Evolutionary conservation across 2,113 vertebrate species (phyloP).

Genomic region (Burhinus bistriatus): DNA sequence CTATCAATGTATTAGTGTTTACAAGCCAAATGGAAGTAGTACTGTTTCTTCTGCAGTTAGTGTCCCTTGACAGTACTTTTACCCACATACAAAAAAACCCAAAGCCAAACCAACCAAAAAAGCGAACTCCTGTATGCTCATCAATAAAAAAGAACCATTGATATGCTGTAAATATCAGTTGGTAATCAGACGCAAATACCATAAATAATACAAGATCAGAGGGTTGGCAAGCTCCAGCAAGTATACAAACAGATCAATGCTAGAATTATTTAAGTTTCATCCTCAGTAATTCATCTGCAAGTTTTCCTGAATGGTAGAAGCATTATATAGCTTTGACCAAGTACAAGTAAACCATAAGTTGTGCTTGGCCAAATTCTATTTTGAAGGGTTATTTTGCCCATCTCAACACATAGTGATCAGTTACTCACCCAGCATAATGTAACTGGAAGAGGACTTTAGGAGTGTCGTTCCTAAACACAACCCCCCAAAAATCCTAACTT

Average conservation of each 20-base stretch:
- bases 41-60: background rate
- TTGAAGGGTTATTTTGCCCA: background rate
- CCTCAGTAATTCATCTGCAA: background rate
- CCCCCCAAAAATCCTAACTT: background rate
- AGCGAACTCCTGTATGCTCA: background rate
- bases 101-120: background rate
- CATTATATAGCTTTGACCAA: background rate
- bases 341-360: background rate
- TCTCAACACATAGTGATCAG: background rate
- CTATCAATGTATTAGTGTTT: background rate
- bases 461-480: background rate
- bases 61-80: background rate
- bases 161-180: background rate
- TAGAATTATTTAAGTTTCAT: background rate
- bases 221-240: fast-evolving
- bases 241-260: background rate
- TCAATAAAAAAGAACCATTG: background rate
- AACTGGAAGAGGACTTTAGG: background rate
- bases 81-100: no score
- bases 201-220: background rate
- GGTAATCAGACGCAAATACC: background rate
- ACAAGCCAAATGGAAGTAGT: background rate
- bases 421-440: background rate
- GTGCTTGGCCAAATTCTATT: background rate
- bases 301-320: background rate